Percentiles rank a stretch among this genome's conserved stretches.
Conservation (phyloP, 2,113 vertebrate genomes). For the Anoplopoma fimbria region DNA sequence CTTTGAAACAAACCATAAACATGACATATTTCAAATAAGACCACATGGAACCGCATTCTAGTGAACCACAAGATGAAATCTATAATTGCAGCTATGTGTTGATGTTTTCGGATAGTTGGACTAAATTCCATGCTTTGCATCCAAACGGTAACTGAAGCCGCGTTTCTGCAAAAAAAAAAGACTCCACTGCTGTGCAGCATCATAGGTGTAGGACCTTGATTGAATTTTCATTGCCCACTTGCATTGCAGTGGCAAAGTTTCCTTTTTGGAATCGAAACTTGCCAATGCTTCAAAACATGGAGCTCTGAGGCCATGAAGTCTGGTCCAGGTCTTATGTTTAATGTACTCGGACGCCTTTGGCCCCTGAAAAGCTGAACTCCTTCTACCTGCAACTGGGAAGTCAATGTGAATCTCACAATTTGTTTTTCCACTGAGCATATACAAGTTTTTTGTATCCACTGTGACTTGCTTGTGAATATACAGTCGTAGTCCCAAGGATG, state of each 20-base stretch:
- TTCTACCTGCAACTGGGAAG: constrained; percentile 49
- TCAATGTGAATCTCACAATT: constrained; percentile 40
- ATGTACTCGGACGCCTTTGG: constrained; percentile 43
- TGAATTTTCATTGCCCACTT: constrained; percentile 71
- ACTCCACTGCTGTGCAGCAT: constrained; percentile 29
- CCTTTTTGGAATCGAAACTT: constrained; percentile 64
- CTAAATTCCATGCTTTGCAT: constrained; percentile 13
- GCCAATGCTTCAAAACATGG: constrained; percentile 54
- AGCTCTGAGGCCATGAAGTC: constrained; percentile 18
- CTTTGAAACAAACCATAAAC: constrained; percentile 42
- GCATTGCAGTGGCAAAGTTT: constrained; percentile 60
- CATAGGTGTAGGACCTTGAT: constrained; percentile 62
- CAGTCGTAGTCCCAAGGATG: neutral
- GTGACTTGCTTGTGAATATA: constrained; percentile 14
- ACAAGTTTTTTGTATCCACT: constrained; percentile 32
- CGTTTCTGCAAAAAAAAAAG: constrained; percentile 28
- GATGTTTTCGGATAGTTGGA: constrained; percentile 57
- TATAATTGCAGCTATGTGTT: constrained; percentile 47
- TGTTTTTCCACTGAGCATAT: constrained; percentile 53
- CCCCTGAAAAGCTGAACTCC: constrained; percentile 37
- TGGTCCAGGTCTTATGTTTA: constrained; percentile 63
- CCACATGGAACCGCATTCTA: constrained; percentile 31
- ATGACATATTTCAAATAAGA: constrained; percentile 48
- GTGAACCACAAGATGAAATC: constrained; percentile 47
- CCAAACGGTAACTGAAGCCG: constrained; percentile 27